phyloP scores from a whole-genome alignment of 2,113 vertebrate genomes.

The Orientallactaga bullata region DNA sequence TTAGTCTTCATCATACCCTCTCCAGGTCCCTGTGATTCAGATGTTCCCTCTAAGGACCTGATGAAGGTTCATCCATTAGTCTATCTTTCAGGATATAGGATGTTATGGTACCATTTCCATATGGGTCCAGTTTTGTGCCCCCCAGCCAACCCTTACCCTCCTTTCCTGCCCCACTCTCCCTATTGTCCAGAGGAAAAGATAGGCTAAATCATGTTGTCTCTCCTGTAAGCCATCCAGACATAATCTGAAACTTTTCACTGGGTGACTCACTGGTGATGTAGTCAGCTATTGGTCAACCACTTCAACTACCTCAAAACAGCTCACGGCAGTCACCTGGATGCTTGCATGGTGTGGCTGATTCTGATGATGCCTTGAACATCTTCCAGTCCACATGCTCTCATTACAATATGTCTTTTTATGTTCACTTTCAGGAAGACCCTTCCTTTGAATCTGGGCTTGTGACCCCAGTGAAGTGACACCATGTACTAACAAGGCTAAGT shows the following conservation, averaged over 20 bases:
- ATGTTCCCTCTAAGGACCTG: too few species aligned
- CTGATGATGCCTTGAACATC: neutral
- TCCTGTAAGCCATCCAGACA: neutral
- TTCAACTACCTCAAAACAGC: neutral
- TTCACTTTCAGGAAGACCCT: neutral
- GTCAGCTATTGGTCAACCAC: neutral
- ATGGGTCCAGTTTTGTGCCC: too few species aligned
- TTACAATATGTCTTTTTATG: neutral
- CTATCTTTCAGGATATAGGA: too few species aligned
- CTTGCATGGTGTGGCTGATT: neutral
- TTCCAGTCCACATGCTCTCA: neutral
- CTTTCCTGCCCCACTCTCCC: too few species aligned
- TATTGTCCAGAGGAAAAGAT: too few species aligned
- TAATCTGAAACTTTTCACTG: neutral
- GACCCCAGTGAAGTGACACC: neutral
- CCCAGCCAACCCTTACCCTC: too few species aligned
- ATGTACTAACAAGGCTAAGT: neutral
- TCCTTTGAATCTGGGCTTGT: neutral
- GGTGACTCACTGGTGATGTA: neutral
- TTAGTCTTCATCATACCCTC: too few species aligned
- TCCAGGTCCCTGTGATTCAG: too few species aligned
- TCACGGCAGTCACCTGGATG: neutral
- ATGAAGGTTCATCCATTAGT: too few species aligned
- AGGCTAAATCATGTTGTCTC: neutral
- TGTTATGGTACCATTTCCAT: too few species aligned